These are phyloP conservation scores for Catharus bicknelli DNA, from an alignment of 2,113 vertebrate genomes.

Conservation along the genomic window DNA sequence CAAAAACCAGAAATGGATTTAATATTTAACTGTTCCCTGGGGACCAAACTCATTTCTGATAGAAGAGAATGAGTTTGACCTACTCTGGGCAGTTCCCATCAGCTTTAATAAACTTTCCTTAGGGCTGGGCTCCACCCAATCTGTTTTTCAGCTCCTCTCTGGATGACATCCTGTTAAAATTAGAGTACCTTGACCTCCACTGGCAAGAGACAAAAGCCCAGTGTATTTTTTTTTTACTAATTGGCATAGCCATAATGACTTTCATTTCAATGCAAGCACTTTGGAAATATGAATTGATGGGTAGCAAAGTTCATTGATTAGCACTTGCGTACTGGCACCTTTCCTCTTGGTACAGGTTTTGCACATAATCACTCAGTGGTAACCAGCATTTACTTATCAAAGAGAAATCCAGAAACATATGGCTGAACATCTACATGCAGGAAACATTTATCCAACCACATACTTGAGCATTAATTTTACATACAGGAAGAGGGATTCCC, in stretches of 20 bases:
- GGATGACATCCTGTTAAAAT: constrained; percentile 18
- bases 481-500: constrained; percentile 56
- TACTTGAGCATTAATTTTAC: constrained; percentile 51
- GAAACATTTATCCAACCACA: constrained; percentile 37
- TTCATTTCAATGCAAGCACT: constrained; percentile 9
- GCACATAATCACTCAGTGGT: neutral
- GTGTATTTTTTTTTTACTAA: constrained; percentile 45
- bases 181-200: constrained; percentile 17
- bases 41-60: neutral
- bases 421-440: neutral
- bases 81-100: constrained; percentile 25
- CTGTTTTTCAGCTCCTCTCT: constrained; percentile 15
- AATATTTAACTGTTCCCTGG: constrained; percentile 2
- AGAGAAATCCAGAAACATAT: constrained; percentile 2
- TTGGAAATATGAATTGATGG: constrained; percentile 29
- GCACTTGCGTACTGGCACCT: constrained; percentile 1
- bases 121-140: neutral
- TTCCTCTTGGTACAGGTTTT: neutral
- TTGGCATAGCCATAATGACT: constrained; percentile 12
- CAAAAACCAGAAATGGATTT: constrained; percentile 60
- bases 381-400: constrained; percentile 11
- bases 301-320: constrained; percentile 46
- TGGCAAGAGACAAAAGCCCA: constrained; percentile 17
- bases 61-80: constrained; percentile 32
- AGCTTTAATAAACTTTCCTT: constrained; percentile 8